Evolutionary conservation across 2,113 vertebrate genomes (phyloP).

Genomic region (Alces alces): DNA sequence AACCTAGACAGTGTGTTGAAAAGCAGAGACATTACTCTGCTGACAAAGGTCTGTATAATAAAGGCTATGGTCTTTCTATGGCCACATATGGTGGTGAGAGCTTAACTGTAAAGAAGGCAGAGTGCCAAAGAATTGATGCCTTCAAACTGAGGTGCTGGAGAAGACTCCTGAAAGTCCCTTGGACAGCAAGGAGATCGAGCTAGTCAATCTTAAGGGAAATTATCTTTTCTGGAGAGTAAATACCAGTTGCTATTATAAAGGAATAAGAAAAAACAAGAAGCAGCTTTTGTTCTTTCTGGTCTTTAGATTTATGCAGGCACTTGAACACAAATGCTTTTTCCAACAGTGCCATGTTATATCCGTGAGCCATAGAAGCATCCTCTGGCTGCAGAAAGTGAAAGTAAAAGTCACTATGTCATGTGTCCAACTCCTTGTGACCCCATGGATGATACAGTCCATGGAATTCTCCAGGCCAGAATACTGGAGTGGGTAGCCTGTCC

Average conservation of each 20-base stretch:
- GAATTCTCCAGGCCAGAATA: neutral
- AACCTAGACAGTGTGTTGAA: neutral
- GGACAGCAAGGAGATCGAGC: neutral
- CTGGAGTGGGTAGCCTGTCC: neutral
- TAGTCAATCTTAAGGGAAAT: neutral
- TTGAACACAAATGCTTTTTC: neutral
- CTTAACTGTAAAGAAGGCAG: neutral
- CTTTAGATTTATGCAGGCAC: neutral
- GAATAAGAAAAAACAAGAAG: neutral
- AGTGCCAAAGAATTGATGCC: neutral
- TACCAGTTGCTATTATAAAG: neutral
- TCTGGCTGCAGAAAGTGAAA: neutral
- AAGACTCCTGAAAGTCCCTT: neutral
- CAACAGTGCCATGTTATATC: neutral
- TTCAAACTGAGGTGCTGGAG: neutral
- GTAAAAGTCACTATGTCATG: neutral
- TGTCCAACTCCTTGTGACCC: neutral
- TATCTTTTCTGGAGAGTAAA: neutral
- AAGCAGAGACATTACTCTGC: neutral
- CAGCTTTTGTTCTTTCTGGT: neutral
- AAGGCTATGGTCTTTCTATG: neutral
- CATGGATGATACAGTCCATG: neutral
- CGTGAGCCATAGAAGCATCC: neutral
- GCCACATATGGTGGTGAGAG: neutral
- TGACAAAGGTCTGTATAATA: neutral